Base-by-base conservation (phyloP, 2,113 vertebrate genomes). In the Sphaerodactylus townsendi region DNA sequence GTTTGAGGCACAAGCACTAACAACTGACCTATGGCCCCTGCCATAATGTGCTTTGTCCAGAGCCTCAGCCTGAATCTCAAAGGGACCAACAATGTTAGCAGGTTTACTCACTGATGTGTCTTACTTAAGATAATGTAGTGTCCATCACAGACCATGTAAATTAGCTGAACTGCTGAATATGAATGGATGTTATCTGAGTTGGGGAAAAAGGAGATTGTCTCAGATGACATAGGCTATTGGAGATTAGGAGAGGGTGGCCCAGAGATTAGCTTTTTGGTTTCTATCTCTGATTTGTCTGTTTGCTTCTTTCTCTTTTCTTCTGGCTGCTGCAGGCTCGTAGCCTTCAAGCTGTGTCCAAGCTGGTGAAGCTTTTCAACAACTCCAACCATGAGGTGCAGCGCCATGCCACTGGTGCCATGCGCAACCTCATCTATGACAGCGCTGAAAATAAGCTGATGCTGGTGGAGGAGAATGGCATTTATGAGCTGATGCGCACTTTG, bases 371-470 rank as follows among this genome's bases (percentile, higher is more conserved):
- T 53, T 98, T 98, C 94, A 97, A 97, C 94, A 97, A 97, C 10
- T 96, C 97, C n/a, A 97, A 96, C 93, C 95, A 96, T 90, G 98
- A 99, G 87, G 98, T 99, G 82, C 98, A 98, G 94, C 97, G 98
- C 75, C 98, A 97, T 0, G 97, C 98, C 78, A 99, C 98, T 0
- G 99, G 98, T 0, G 98, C 99, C 91, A 98, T 96, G 88, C 97
- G 98, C 75, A 99, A 99, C 94, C 97, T 99, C 89, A 98, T 99
- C 93, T 99, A 99, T 0, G 98, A 99, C 93, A 99, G 96, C 0
- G 77, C 95, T 0, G 97, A 98, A 77, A 99, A 99, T 94, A 99
- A 99, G 94, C 93, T 94, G 35, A 97, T 96, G 0, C 96, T 99
- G 77, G 97, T 99, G 48, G 96, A 98, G 70, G 97, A 98, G 39